Base-by-base conservation (phyloP, 2,113 vertebrate genomes). In the Smithornis capensis region DNA sequence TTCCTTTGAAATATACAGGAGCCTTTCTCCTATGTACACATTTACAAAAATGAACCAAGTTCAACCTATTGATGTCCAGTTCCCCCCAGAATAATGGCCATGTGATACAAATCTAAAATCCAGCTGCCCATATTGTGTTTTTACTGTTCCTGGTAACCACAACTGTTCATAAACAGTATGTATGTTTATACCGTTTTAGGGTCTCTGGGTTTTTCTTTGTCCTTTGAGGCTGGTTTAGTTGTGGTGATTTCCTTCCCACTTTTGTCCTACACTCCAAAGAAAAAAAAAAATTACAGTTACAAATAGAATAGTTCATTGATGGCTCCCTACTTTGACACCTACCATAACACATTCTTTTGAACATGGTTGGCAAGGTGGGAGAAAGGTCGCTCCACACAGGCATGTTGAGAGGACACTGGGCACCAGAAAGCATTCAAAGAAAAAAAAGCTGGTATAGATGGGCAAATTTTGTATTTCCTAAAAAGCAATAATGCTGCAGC, bases 181-280 rank as follows among this genome's bases (percentile, higher is more conserved):
- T 3, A 3, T 9, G 12, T 38, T 69, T 19, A 62, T 97, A 98
- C 98, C 98, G 86, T 98, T 96, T 97, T 83, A 23, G 97, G 52
- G 18, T 97, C 94, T 89, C 97, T 95, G 59, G 87, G 53, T 83
- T 98, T 97, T 67, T 90, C 94, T 73, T 89, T 97, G 2, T 94
- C 92, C 83, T 98, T 97, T 22, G 95, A 37, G 76, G 67, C 23
- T n/a, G 94, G 38, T 89, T 94, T 97, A 28, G 94, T 87, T 69
- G 71, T 90, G 65, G 90, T 44, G 33, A 89, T 28, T 44, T 87
- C 80, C 91, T 97, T 97, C 76, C 97, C 94, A 28, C 68, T 91
- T 96, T 97, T 98, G 82, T 97, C 96, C 98, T 98, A 95, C 84
- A 97, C 83, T 92, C 96, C 92, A 96, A 35, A 79, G 59, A 84